phyloP scores from a whole-genome alignment of 1,140 invertebrate species.

The Drosophila pruinosa region DNA sequence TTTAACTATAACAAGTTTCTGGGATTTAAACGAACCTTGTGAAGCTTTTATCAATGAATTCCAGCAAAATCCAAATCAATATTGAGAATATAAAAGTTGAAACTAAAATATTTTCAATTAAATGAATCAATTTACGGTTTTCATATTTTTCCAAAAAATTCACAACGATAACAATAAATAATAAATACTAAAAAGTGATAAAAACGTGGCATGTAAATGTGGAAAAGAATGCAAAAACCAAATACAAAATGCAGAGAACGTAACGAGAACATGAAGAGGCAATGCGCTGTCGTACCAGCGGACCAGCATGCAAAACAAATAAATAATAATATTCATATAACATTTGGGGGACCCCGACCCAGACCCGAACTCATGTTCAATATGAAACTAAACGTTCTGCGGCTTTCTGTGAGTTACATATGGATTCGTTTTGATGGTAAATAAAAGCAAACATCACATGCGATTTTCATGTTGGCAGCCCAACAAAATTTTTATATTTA shows the following conservation, averaged over 20 bases:
- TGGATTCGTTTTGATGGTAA: conserved; percentile 19
- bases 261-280: conserved; percentile 12
- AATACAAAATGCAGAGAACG: conserved; percentile 1
- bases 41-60: not conserved
- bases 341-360: not conserved
- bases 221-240: conserved; percentile 1
- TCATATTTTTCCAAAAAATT: conserved; percentile 43
- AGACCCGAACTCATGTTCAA: not conserved
- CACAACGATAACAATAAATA: conserved; percentile 39
- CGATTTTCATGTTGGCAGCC: conserved; percentile 18
- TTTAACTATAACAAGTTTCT: not conserved
- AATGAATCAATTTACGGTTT: conserved; percentile 51
- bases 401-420: conserved; percentile 7
- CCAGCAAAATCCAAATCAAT: not conserved
- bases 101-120: conserved; percentile 54
- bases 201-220: not conserved
- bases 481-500: conserved; percentile 33
- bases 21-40: not conserved
- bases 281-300: too few relatives aligned
- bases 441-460: conserved; percentile 38
- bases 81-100: not conserved
- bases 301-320: conserved; percentile 11
- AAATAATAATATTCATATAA: conserved; percentile 23
- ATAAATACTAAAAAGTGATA: conserved; percentile 11
- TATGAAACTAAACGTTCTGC: conserved; percentile 12